Conservation (phyloP, 2,113 vertebrate genomes). For the Recurvirostra avosetta region DNA sequence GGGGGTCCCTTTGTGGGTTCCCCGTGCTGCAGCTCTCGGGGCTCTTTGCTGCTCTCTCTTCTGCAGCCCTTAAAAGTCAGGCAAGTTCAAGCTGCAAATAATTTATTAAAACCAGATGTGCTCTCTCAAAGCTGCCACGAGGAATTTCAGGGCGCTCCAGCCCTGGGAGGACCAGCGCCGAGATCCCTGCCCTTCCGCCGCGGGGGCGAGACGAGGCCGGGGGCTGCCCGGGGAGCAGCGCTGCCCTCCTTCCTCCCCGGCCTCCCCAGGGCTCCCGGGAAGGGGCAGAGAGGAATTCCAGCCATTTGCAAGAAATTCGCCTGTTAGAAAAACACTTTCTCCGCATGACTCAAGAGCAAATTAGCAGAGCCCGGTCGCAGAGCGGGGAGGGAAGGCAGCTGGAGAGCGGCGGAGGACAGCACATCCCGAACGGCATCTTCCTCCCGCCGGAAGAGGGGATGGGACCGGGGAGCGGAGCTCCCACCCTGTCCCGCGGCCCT, state of each 20-base stretch:
- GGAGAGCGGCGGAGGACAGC: background rate
- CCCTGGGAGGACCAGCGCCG: background rate
- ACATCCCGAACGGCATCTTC: background rate
- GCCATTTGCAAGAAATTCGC: background rate
- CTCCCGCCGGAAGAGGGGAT: background rate
- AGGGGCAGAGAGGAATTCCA: background rate
- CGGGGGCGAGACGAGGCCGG: background rate
- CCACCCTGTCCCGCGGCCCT: background rate
- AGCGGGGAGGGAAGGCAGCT: background rate
- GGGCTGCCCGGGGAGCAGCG: background rate
- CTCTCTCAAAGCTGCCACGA: constrained; percentile 21
- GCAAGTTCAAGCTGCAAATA: constrained; percentile 48
- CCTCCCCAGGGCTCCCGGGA: background rate
- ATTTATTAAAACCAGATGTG: constrained; percentile 67
- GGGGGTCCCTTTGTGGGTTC: background rate
- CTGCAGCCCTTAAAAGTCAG: constrained; percentile 7
- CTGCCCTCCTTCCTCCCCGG: background rate
- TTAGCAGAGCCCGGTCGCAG: background rate
- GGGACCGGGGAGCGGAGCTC: background rate
- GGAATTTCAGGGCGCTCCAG: constrained; percentile 48
- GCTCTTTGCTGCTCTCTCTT: background rate
- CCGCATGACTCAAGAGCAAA: background rate
- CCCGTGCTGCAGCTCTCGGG: fast-evolving
- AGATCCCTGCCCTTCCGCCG: constrained; percentile 23
- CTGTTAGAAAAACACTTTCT: background rate